Conservation (phyloP, 2,797 vertebrate genomes). For the Chelon auratus region DNA sequence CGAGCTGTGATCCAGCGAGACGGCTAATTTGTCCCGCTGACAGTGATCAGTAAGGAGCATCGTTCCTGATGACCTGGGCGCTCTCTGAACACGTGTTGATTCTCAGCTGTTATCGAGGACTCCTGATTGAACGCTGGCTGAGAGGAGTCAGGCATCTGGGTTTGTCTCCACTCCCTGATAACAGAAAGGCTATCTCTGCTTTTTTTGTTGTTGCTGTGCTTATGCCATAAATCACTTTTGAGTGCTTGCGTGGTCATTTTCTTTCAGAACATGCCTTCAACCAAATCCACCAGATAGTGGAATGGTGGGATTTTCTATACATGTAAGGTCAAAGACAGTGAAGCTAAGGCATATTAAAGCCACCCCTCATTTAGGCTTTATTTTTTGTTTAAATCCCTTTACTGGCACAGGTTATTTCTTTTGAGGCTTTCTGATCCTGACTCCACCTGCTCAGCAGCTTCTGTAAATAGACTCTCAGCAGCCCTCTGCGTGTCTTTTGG, state of each 20-base stretch:
- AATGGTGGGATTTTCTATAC: neutral
- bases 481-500: constrained; percentile 1
- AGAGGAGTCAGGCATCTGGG: constrained; percentile 32
- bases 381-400: constrained; percentile 7
- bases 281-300: constrained; percentile 9
- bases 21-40: neutral
- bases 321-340: neutral
- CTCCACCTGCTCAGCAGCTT: constrained; percentile 55
- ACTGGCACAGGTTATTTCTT: neutral
- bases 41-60: neutral
- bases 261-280: constrained; percentile 9
- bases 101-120: constrained; percentile 7
- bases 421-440: constrained; percentile 12
- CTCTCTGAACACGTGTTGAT: constrained; percentile 12
- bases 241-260: neutral
- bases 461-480: constrained; percentile 22
- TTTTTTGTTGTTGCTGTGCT: constrained; percentile 10
- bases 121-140: neutral
- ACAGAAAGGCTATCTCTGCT: constrained; percentile 34
- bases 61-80: neutral
- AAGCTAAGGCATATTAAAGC: neutral
- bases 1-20: neutral
- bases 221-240: constrained; percentile 8
- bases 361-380: no score
- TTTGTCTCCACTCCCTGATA: constrained; percentile 37